Conservation (phyloP, 2,113 vertebrate species). For the Hippocampus guttulatus region DNA sequence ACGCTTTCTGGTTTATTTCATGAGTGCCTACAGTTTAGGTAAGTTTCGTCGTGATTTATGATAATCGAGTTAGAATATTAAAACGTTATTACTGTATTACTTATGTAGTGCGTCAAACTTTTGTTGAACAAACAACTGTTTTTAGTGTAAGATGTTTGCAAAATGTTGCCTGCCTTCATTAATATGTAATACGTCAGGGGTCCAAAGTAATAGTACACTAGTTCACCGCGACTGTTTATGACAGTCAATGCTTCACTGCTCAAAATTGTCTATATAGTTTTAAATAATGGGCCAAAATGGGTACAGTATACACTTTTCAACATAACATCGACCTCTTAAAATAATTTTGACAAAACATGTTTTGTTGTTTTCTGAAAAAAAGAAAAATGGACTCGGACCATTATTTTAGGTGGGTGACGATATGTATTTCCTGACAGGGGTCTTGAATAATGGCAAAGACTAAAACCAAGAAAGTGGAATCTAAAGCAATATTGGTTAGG, state of each 20-base stretch:
- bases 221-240: not conserved
- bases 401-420: too few relatives aligned
- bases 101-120: not conserved
- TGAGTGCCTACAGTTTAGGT: not conserved
- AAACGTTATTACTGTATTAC: not conserved
- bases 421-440: too few relatives aligned
- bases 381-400: too few relatives aligned
- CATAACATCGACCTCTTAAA: too few relatives aligned
- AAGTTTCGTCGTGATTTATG: slow-evolving; percentile 9
- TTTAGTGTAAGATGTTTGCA: not conserved
- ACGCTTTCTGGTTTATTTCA: not conserved
- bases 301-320: not conserved
- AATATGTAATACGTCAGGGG: not conserved
- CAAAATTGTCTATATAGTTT: not conserved
- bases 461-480: too few relatives aligned
- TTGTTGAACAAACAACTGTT: not conserved
- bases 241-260: not conserved
- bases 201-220: not conserved
- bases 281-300: not conserved
- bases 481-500: too few relatives aligned
- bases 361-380: too few relatives aligned
- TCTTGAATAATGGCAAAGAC: too few relatives aligned
- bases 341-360: too few relatives aligned
- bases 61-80: not conserved
- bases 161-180: not conserved